Base-by-base conservation (phyloP, 2,797 vertebrate genomes). In the Eurystomus glaucurus region DNA sequence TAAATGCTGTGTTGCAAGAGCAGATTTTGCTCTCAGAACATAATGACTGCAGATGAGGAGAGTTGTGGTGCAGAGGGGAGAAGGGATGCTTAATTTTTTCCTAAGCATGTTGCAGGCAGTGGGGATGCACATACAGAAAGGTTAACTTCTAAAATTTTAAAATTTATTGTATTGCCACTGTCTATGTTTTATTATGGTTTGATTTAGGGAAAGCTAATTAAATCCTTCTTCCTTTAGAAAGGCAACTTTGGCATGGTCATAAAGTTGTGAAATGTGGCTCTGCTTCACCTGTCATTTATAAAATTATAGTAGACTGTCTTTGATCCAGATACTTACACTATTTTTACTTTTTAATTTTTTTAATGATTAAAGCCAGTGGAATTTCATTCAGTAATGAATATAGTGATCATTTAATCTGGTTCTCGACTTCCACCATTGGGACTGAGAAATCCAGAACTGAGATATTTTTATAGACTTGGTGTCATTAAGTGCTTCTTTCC, bases 71-170 rank as follows among this genome's bases (percentile, higher is more conserved):
- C 45, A 65, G n/a, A 69, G 15, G 3, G 33, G 17, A 83, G 23
- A 45, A 83, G 6, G 10, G 28, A 21, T 69, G 26, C 35, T 65
- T 50, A 35, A 6, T 60, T 90, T 70, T 83, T 64, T 25, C 31
- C 10, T 1, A 1, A 48, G 6, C 8, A 3, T 51, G 12, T 66
- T 70, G 5, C 1, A 12, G 6, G 14, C 4, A 11, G 5, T 55
- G 8, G 4, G 8, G 4, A 19, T 41, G 9, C 16, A 22, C 8
- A 4, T 41, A 46, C 14, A 57, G 21, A 8, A 31, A 31, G 2
- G 8, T 50, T 65, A 95, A 55, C 10, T 69, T 91, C 31, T 61
- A 35, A 3, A 2, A 2, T 6, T 74, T 68, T 78, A 55, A 91
- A 61, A 84, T 72, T 33, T 22, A 4, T 64, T 71, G 20, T 28